These are phyloP conservation scores for Ichneumoninae sp. DNA, from an alignment of 2,888 invertebrate species.

Conservation along the genomic window DNA sequence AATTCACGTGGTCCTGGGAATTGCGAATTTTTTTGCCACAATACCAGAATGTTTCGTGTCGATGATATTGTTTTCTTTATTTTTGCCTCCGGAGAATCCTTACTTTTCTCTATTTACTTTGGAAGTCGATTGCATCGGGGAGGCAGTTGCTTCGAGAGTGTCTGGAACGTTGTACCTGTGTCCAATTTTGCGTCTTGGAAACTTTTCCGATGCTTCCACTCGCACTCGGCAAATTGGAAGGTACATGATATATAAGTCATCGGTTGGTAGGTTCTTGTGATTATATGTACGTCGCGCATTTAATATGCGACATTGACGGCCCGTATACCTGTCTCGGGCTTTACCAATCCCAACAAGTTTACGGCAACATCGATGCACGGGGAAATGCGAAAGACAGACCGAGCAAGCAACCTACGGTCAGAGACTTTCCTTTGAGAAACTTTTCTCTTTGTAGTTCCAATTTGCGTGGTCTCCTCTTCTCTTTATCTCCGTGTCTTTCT, in stretches of 20 bases:
- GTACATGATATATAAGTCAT: neutral
- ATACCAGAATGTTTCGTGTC: neutral
- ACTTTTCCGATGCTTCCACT: neutral
- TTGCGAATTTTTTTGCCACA: constrained; percentile 17
- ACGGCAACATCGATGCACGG: constrained; percentile 24
- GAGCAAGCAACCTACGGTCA: constrained; percentile 20
- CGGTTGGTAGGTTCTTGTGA: neutral
- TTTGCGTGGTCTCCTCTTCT: constrained; percentile 62
- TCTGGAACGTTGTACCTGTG: constrained; percentile 5
- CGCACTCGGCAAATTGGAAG: constrained; percentile 25
- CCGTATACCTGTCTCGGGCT: constrained; percentile 27
- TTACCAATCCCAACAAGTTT: constrained; percentile 26
- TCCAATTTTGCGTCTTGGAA: constrained; percentile 32
- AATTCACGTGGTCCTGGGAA: constrained; percentile 11
- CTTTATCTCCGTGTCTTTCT: constrained; percentile 56
- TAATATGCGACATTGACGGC: constrained; percentile 15
- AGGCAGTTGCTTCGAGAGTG: neutral
- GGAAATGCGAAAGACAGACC: constrained; percentile 13
- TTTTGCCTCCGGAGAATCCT: neutral
- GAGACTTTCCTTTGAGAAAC: constrained; percentile 57
- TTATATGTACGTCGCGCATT: constrained; percentile 1
- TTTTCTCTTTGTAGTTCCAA: constrained; percentile 66
- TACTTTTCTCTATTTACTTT: constrained; percentile 10
- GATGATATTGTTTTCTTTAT: constrained; percentile 11
- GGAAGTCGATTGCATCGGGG: constrained; percentile 11